Evolutionary conservation across 1,140 invertebrate species (phyloP).

Genomic region (Pemphigus obesinymphae): DNA sequence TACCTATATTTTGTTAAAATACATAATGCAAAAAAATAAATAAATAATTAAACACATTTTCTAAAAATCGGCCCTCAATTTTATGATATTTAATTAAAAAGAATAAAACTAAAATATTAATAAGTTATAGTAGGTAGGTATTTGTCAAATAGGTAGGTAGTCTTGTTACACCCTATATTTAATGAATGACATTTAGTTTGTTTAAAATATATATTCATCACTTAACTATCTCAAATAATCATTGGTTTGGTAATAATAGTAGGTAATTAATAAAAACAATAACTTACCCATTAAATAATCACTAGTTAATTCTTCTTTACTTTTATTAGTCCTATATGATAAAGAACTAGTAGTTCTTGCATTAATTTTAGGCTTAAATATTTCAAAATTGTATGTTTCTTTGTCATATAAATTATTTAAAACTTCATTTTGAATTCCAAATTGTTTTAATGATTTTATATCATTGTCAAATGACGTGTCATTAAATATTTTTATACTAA

Average conservation of each 20-base stretch:
- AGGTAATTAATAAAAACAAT: background rate
- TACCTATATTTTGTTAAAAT: too few species aligned
- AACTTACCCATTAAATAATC: conserved; percentile 32
- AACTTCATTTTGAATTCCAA: background rate
- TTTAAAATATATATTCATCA: too few species aligned
- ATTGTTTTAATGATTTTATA: background rate
- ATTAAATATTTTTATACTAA: conserved; percentile 10
- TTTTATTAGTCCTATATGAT: background rate
- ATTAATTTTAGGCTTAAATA: background rate
- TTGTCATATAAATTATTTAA: background rate
- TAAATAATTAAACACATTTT: too few species aligned
- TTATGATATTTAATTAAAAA: too few species aligned
- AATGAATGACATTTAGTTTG: too few species aligned
- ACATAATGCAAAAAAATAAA: too few species aligned
- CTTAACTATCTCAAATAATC: too few species aligned
- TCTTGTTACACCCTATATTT: too few species aligned
- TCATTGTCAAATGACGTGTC: conserved; percentile 24
- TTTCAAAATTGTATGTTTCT: background rate
- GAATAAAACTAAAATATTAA: too few species aligned
- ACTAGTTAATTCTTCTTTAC: conserved; percentile 28
- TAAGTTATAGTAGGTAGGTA: too few species aligned
- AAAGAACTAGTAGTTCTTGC: background rate
- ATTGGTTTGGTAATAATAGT: background rate
- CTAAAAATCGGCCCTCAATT: too few species aligned
- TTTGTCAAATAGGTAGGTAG: too few species aligned